Conservation (phyloP, 2,797 vertebrate species). For the Anguilla anguilla region DNA sequence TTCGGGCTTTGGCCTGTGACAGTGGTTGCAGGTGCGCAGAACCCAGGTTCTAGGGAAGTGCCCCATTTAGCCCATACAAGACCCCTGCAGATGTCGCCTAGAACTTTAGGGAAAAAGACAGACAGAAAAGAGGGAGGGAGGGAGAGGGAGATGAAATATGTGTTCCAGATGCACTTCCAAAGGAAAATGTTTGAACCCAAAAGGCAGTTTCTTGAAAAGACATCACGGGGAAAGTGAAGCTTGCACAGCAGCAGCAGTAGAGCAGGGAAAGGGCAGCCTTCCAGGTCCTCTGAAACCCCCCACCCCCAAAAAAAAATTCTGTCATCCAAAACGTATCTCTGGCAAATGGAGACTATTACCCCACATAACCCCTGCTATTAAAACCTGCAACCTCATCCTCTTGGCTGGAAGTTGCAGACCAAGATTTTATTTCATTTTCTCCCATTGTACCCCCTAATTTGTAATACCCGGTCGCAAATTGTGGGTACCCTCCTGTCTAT, state of each 20-base stretch:
- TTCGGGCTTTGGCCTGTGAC: background rate
- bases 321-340: background rate
- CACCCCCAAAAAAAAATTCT: background rate
- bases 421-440: background rate
- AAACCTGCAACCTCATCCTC: background rate
- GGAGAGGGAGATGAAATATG: slow-evolving; percentile 5
- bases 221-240: background rate
- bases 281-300: background rate
- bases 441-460: background rate
- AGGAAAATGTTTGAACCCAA: slow-evolving; percentile 6
- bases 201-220: slow-evolving; percentile 10
- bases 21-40: background rate
- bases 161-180: slow-evolving; percentile 18
- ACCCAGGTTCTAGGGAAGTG: background rate
- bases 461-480: background rate
- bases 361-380: background rate
- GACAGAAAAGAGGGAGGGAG: background rate
- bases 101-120: background rate
- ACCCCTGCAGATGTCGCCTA: background rate
- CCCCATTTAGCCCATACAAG: background rate
- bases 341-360: background rate
- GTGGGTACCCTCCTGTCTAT: background rate
- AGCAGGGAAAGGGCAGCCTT: background rate
- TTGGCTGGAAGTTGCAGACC: background rate
- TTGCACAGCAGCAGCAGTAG: background rate